Evolutionary conservation across 2,888 invertebrate species (phyloP).

Genomic region (Callinectes sapidus): DNA sequence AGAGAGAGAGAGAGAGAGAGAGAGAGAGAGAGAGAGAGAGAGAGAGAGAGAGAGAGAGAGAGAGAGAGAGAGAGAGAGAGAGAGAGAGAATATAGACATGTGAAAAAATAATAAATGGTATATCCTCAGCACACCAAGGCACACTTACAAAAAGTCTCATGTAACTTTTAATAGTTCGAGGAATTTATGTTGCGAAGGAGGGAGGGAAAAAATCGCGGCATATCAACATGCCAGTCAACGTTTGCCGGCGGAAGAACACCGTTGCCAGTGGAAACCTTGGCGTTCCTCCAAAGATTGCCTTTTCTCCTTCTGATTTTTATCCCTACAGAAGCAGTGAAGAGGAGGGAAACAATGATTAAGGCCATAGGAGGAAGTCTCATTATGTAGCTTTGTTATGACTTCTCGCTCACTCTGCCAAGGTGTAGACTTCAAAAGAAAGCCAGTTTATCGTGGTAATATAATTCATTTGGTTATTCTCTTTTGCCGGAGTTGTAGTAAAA

Average conservation of each 20-base stretch:
- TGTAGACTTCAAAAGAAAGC: too few species aligned
- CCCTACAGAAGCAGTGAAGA: not conserved
- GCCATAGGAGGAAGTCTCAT: not conserved
- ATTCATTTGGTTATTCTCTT: too few species aligned
- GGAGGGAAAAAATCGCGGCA: not conserved
- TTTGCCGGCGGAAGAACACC: not conserved
- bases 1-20: too few species aligned
- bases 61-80: too few species aligned
- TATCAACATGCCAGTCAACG: not conserved
- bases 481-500: too few species aligned
- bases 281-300: slow-evolving; percentile 1
- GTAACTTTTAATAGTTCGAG: not conserved
- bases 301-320: not conserved
- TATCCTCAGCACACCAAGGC: not conserved
- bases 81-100: too few species aligned
- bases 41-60: too few species aligned
- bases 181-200: not conserved
- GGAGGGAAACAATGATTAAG: not conserved
- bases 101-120: not conserved
- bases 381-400: not conserved
- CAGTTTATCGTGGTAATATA: too few species aligned
- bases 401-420: not conserved
- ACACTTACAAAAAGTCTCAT: not conserved
- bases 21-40: too few species aligned
- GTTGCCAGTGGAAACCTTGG: slow-evolving; percentile 6